Evolutionary conservation across 1,140 invertebrate species (phyloP), one percentile per base, ranked within the genome.

Genomic region (Stegodyphus mimosarum): DNA sequence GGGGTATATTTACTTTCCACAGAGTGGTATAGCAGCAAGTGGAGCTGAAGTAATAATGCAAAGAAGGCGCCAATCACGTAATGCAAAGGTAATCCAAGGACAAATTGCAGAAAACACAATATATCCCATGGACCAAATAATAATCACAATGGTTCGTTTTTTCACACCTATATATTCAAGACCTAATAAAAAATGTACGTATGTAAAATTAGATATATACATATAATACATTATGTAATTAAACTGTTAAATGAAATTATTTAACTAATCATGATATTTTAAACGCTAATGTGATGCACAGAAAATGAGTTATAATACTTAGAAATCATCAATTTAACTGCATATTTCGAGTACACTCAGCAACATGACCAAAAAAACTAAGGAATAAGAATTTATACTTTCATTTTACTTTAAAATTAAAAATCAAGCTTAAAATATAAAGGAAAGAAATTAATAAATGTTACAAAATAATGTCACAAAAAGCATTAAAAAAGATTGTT

Each of bases 81-180:
- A 67, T n/a, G 15, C 78, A 60, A 87, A 87, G 1, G 87, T 84
- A 55, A 88, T 75, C 87, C 87, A 88, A 18, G 87, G 87, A 11
- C 87, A 86, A 60, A 87, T 86, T 15, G 85, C 87, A 53, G 87
- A 88, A 51, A 87, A 87, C 9, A 78, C n/a, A 50, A 88, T 87
- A n/a, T 88, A 88, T 6, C 73, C 84, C 64, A 79, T 66, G n/a
- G 87, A 75, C 87, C 87, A 88, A 49, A 86, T 75, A 11, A 88
- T 78, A 60, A 88, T 87, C 6, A 74, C 84, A 18, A 87, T 11
- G n/a, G 87, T 88, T 48, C 87, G 53, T 66, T 87, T 81, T 49
- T 88, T 72, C 5, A 87, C 86, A 51, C 87, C 87, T 60, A 88
- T 88, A 53, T 88, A 88, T 71, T 88, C 87, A 13, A 88, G 69